Percentiles rank a stretch among this genome's conserved stretches.
Conservation (phyloP, 2,888 invertebrate species). For the Acleris emargana region DNA sequence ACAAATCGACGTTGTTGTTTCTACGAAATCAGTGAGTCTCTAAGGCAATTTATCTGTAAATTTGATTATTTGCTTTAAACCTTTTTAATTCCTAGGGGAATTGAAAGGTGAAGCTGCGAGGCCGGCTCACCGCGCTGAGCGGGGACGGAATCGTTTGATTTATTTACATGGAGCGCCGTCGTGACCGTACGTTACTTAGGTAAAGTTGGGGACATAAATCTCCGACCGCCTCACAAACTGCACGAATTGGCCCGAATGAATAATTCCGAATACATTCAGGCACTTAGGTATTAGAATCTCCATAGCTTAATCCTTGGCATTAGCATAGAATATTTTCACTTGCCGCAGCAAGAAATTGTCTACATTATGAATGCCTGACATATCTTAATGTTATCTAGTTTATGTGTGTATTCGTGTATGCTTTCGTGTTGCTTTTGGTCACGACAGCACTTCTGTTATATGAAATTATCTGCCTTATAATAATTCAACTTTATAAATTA, state of each 20-base stretch:
- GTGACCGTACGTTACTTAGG: conserved; percentile 64
- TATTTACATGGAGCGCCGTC: conserved; percentile 55
- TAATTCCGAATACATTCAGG: conserved; percentile 63
- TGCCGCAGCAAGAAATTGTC: not conserved
- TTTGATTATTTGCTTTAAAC: conserved; percentile 32
- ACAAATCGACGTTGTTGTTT: conserved; percentile 16
- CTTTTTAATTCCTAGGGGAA: conserved; percentile 24
- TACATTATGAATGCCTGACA: not conserved
- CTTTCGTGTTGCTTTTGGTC: not conserved
- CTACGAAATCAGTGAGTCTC: conserved; percentile 19
- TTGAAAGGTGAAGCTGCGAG: conserved; percentile 4
- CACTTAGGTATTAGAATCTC: conserved; percentile 45
- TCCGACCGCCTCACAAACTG: conserved; percentile 59
- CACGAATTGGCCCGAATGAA: conserved; percentile 64
- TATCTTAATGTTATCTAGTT: not conserved
- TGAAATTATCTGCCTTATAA: not conserved
- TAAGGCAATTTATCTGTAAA: conserved; percentile 5
- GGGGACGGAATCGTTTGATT: conserved; percentile 53
- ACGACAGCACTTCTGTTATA: not conserved
- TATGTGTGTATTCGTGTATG: not conserved
- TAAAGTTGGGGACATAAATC: conserved; percentile 72
- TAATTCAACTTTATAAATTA: not conserved
- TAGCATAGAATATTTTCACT: conserved; percentile 23
- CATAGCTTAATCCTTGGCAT: conserved; percentile 35
- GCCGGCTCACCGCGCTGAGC: conserved; percentile 9